Evolutionary conservation across 1,140 invertebrate species (phyloP), one percentile per base, ranked within the genome.

Genomic region (Dreissena rostriformis): DNA sequence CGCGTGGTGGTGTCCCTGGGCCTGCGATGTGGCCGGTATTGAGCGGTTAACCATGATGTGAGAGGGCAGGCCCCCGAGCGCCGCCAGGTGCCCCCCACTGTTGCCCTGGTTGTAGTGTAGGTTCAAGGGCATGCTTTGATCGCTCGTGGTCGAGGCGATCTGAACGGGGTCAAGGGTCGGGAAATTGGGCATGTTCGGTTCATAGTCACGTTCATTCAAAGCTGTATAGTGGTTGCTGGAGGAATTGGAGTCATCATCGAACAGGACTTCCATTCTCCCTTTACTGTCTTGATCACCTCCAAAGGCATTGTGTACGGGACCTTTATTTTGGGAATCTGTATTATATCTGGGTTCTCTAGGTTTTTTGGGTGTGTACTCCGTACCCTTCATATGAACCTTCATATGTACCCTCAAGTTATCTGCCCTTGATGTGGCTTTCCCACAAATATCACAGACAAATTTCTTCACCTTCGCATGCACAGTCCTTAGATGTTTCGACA

Each of bases 391-490:
- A 85, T 94, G 94, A 19, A 92, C 91, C 70, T 92, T 92, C 87
- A 93, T 91, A 78, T 95, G 94, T n/a, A 94, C 94, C 66, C 94
- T 92, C 63, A 95, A 91, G 82, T 95, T 95, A 72, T 94, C 94
- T 39, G 93, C 92, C 15, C 94, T 88, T 82, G 94, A 94, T 85
- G 94, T 94, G 6, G 93, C 91, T 83, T 94, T 94, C 17, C 92
- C 93, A 87, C 94, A 95, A 63, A 92, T 87, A 57, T 87, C 88
- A 85, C 92, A 93, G 7, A 89, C 88, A 87, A 91, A 92, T 57
- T 89, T 87, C 66, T 91, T 90, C 28, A 84, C 87, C 15, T 86
- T 86, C 22, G 86, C 87, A 68, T 93, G 92, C 15, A 93, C 92
- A 24, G 92, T 92, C 63, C 88, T 88, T 51, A 87, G 88, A 72